phyloP scores from a whole-genome alignment of 2,888 invertebrate species.

The Petrophora chlorosata region DNA sequence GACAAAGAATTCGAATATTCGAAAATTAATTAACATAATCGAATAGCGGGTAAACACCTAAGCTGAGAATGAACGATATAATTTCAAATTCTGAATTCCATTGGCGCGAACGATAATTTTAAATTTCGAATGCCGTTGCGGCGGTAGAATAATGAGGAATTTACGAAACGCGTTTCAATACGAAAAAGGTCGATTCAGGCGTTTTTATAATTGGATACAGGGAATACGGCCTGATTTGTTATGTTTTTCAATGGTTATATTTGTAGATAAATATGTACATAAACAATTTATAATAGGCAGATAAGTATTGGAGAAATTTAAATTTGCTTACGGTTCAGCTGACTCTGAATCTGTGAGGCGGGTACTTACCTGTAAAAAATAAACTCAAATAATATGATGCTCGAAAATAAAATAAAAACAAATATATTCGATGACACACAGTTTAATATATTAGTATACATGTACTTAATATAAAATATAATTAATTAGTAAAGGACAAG shows the following conservation, averaged over 20 bases:
- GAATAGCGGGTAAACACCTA: conserved; percentile 41
- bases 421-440: no score
- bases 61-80: conserved; percentile 28
- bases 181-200: conserved; percentile 23
- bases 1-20: conserved; percentile 46
- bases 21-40: conserved; percentile 52
- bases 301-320: conserved; percentile 2
- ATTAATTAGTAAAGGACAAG: no score
- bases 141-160: conserved; percentile 32
- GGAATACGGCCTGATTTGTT: conserved; percentile 24
- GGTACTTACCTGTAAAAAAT: conserved; percentile 67
- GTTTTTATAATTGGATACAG: conserved; percentile 27
- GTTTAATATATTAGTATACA: no score
- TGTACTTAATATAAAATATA: no score
- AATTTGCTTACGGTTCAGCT: conserved; percentile 43
- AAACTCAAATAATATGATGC: conserved; percentile 18
- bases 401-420: neutral
- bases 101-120: conserved; percentile 27
- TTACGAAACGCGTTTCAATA: conserved; percentile 25
- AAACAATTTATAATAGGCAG: neutral
- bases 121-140: conserved; percentile 27
- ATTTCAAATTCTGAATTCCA: conserved; percentile 30
- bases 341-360: conserved; percentile 27
- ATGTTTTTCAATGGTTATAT: conserved; percentile 30
- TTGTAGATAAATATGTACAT: neutral